Evolutionary conservation across 2,797 vertebrate genomes (phyloP).

Genomic region (Characodon lateralis): DNA sequence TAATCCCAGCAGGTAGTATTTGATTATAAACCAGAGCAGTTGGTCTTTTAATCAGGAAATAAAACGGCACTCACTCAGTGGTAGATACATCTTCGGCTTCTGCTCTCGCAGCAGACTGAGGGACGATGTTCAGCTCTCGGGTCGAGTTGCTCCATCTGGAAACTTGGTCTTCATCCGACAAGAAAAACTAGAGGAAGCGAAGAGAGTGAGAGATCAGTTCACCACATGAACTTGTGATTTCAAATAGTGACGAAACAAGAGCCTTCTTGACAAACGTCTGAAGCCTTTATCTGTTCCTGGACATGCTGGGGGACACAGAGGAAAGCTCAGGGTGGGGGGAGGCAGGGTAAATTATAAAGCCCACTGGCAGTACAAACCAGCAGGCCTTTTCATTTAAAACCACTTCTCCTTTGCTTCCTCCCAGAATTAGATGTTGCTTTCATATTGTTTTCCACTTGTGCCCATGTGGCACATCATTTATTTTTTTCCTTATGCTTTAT

Average conservation of each 20-base stretch:
- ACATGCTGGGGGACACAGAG: too few relatives aligned
- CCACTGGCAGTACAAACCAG: too few relatives aligned
- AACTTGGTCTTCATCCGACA: constrained; percentile 76
- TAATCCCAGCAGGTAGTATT: constrained; percentile 30
- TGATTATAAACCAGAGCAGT: not conserved
- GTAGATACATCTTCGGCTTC: constrained; percentile 61
- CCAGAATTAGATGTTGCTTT: not conserved
- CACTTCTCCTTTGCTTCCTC: not conserved
- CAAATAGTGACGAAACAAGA: not conserved
- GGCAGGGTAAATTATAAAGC: too few relatives aligned
- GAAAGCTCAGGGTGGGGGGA: too few relatives aligned
- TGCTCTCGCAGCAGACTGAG: constrained; percentile 29
- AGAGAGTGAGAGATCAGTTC: not conserved
- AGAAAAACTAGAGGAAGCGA: constrained; percentile 73
- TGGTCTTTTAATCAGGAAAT: not conserved
- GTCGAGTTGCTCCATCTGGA: constrained; percentile 28
- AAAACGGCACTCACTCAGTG: constrained; percentile 73
- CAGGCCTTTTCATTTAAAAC: too few relatives aligned
- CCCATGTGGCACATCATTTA: too few relatives aligned
- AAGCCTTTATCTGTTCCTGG: too few relatives aligned
- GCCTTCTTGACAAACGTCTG: not conserved
- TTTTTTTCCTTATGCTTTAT: too few relatives aligned
- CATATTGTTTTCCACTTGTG: not conserved
- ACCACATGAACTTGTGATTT: not conserved
- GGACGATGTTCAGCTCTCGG: constrained; percentile 58